Base-by-base conservation (phyloP, 2,888 invertebrate genomes). In the Ferrisia virgata region DNA sequence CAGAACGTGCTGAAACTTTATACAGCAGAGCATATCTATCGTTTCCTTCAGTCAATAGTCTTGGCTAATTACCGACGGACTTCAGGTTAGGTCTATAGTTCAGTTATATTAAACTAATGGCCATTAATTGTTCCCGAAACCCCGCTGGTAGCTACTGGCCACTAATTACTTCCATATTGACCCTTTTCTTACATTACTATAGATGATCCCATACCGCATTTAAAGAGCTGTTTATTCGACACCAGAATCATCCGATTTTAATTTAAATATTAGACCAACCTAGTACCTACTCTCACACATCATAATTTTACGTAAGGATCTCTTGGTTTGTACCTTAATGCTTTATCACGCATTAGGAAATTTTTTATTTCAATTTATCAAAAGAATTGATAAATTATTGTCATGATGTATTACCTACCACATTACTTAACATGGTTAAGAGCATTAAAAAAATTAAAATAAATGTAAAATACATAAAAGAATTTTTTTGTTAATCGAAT, bases 131-230 rank as follows among this genome's bases (percentile, higher is more conserved):
- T 82, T 69, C 69, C 82, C 82, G 82, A 82, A 82, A 82, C 76
- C 82, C 82, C 64, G 69, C 82, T 82, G 82, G 36, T 82, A 39
- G 82, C 82, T 76, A 69, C 69, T 64, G 82, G 82, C 39, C 82
- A 72, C 82, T 82, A 82, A 82, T 82, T 82, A 82, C 82, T 82
- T 82, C 82, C 72, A 82, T 82, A 82, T 82, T 82, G 82, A 82
- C 82, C 82, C 82, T 82, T 82, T 82, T 82, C 82, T 82, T 82
- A 82, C 72, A 69, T 69, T 82, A 82, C 69, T 72, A 72, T 69
- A 82, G 82, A 40, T 72, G 82, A 82, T 82, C 82, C 82, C 69
- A 47, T 28, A 47, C 81, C 81, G 81, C 53, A 81, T 82, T 81
- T 82, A 82, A 64, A 82, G 69, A 72, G 43, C 82, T 40, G 82